Base-by-base conservation (phyloP, 2,797 vertebrate genomes). In the Helostoma temminkii region DNA sequence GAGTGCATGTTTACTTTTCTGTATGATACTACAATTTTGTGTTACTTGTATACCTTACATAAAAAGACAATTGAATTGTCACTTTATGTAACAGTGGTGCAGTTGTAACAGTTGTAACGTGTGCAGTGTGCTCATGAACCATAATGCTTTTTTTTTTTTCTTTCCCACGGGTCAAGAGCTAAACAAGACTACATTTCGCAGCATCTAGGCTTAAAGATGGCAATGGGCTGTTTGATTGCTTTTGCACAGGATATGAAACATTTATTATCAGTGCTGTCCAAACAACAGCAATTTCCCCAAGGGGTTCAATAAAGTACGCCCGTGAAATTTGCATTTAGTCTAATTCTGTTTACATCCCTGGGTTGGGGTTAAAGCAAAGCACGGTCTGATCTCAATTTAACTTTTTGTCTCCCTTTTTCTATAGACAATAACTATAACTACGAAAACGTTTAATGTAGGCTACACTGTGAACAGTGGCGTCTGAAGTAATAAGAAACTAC, bases 401-500 rank as follows among this genome's bases (percentile, higher is more conserved):
- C 2, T 22, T 21, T 56, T 28, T 28, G 6, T 26, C 37, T 62
- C 24, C 3, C 12, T 32, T 12, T 18, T 0, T 8, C 1, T 11
- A 1, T 6, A 49, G 6, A 10, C 11, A 0, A 8, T 4, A 8
- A 42, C 10, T 3, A 9, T 4, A 16, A 6, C 37, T 8, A 18
- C 16, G 2, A 24, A 34, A 12, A 12, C 32, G 32, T 34, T 3
- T 34, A 30, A 30, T 34, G 19, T 7, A 19, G n/a, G n/a, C 6
- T 14, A 22, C 19, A 24, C 19, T 47, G 32, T 24, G 10, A 4
- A 30, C 7, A 3, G n/a, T 3, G 16, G 36, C 7, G 45, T 3
- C 21, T 12, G 30, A 7, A 12, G 9, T 4, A 12, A 22, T 19
- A 21, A 68, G 19, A 76, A 83, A 91, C 89, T 90, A 89, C 90